Evolutionary conservation across 2,113 vertebrate genomes (phyloP), one percentile per base, ranked within the genome.

Genomic region (Anguilla japonica): DNA sequence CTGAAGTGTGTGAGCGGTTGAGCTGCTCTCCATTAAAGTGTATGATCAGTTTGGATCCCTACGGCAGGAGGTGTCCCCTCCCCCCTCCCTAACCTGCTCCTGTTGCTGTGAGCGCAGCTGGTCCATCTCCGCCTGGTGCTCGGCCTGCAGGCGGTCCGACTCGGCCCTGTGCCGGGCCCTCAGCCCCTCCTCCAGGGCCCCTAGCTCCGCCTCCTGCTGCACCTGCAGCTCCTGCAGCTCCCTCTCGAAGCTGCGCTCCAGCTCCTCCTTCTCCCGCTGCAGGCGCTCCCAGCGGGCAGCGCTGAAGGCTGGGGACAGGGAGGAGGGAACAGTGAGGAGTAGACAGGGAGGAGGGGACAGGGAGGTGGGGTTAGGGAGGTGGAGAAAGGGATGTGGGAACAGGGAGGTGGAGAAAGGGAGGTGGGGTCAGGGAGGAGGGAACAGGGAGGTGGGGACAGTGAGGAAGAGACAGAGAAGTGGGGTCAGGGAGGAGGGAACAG

Each of bases 91-190:
- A 87, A 96, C 96, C 93, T 95, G 95, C 82, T 96, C 95, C 89
- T 96, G 96, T 22, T 96, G 95, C 85, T 96, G 95, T 46, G 91
- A 94, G 84, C 91, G 90, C 13, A 95, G 93, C 90, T 95, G 94
- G 95, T 95, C 92, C 92, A 99, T 97, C 95, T 97, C 96, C 15
- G 96, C 96, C 86, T 96, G 96, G 85, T 98, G 97, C 88, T 98
- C 96, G 1, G 94, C 95, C 91, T 92, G 97, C 84, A 99, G 91
- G 75, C 89, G 94, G 0, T 96, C 95, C 5, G 87, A 89, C 92
- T 98, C 96, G 0, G 89, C 84, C 0, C 88, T 84, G 83, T 97
- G 96, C 75, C 96, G 97, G 46, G 94, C 92, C 92, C 95, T 95
- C 80, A 99, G 95, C 50, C 89, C 91, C 85, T 94, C 95, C 92